Evolutionary conservation across 2,113 vertebrate species (phyloP).

Genomic region (Dromas ardeola): DNA sequence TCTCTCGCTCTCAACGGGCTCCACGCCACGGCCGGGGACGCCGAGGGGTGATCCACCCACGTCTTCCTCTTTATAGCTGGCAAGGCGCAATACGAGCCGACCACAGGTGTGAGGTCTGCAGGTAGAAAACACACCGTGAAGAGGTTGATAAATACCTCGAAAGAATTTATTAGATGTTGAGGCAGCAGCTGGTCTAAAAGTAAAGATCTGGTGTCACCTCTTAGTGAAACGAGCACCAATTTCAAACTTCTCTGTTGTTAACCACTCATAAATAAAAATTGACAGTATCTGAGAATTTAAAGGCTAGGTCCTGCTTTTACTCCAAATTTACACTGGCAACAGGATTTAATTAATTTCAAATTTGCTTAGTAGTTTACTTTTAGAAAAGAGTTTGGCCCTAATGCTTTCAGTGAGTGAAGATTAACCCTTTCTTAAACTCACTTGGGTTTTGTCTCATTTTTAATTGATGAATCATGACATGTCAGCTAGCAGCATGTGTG

Average conservation of each 20-base stretch:
- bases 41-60: rapidly evolving
- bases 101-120: not conserved
- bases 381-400: not conserved
- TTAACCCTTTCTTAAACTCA: not conserved
- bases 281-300: not conserved
- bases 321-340: not conserved
- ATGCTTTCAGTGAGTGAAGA: not conserved
- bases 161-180: not conserved
- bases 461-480: rapidly evolving
- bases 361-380: not conserved
- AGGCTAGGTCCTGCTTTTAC: not conserved
- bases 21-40: rapidly evolving
- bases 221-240: not conserved
- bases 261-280: not conserved
- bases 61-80: not conserved
- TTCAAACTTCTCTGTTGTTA: not conserved
- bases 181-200: not conserved
- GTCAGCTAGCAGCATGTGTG: rapidly evolving
- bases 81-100: rapidly evolving
- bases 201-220: not conserved
- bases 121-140: rapidly evolving
- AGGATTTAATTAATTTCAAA: not conserved
- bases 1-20: not conserved
- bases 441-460: not conserved
- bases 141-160: rapidly evolving